Evolutionary conservation across 2,888 invertebrate species (phyloP), one percentile per base, ranked within the genome.

Genomic region (Creontiades dilutus): DNA sequence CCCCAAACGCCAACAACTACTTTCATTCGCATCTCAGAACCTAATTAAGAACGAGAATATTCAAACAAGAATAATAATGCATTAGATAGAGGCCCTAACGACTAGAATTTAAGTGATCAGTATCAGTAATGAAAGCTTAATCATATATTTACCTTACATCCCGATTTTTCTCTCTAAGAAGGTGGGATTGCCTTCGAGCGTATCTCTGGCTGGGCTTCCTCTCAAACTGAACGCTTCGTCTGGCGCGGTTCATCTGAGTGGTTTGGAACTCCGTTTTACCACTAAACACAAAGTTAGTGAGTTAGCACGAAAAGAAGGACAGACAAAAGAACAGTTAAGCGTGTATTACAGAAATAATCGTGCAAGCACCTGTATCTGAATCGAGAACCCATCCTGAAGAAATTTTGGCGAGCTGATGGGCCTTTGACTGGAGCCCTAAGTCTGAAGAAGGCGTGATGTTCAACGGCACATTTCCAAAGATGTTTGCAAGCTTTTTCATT

Each of bases 401-500:
- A 99, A 94, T 98, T 98, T 93, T 98, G 99, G 28, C 98, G 95
- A 0, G 97, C 97, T 47, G 96, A 97, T 3, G 97, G 97, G 0
- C 97, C 97, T 93, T 98, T 98, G 0, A 97, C 96, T 0, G 98
- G 97, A 55, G 97, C 97, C 91, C 97, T 96, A 89, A 99, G 94
- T 91, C 99, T 96, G 95, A 99, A 99, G 95, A 99, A 99, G 0
- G 99, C 98, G 94, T 99, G 99, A 94, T 99, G 99, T 94, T 99
- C 99, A 0, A 99, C 98, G 46, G 99, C 99, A 94, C 99, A 99
- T 94, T 99, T 99, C 99, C 99, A 99, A 91, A 99, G 94, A 94
- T 99, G 99, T 93, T 99, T 99, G 93, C 99, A 99, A 0, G 99
- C 99, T 93, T 99, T 99, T 93, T 99, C 98, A 93, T 99, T 99